Percentiles rank a stretch among this genome's conserved stretches.
phyloP scores from a whole-genome alignment of 2,888 invertebrate species.

The Parochlus steinenii region DNA sequence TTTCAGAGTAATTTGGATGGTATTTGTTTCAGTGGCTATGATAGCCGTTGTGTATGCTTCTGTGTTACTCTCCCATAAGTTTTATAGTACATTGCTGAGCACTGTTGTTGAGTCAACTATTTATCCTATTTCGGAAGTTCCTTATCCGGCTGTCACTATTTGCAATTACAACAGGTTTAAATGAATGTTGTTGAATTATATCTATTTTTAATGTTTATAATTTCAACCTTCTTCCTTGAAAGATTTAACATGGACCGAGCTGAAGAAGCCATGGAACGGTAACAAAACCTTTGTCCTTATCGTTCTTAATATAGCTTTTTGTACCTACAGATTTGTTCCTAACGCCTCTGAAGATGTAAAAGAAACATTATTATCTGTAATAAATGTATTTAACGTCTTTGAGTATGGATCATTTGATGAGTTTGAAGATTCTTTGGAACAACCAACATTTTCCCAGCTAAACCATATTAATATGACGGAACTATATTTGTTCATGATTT shows the following conservation, averaged over 20 bases:
- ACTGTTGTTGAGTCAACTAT: slow-evolving; percentile 27
- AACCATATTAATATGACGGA: slow-evolving; percentile 20
- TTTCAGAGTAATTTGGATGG: slow-evolving; percentile 8
- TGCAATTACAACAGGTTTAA: slow-evolving; percentile 26
- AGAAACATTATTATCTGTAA: slow-evolving; percentile 19
- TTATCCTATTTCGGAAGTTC: slow-evolving; percentile 23
- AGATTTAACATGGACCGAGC: slow-evolving; percentile 24
- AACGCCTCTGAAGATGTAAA: slow-evolving; percentile 16
- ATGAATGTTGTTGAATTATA: no score
- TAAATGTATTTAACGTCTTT: slow-evolving; percentile 20
- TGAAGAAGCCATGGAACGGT: slow-evolving; percentile 18
- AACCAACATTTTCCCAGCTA: slow-evolving; percentile 17
- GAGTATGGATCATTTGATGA: slow-evolving; percentile 25
- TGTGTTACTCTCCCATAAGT: slow-evolving; percentile 8
- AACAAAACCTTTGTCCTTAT: no score
- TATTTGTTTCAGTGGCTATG: slow-evolving; percentile 5
- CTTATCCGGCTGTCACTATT: slow-evolving; percentile 25
- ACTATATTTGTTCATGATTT: slow-evolving; percentile 14
- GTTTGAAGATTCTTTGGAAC: slow-evolving; percentile 17
- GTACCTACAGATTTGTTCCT: slow-evolving; percentile 19
- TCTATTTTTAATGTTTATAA: no score
- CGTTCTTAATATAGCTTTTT: neutral
- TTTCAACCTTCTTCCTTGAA: no score
- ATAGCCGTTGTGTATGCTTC: slow-evolving; percentile 9
- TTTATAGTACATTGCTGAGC: slow-evolving; percentile 15